A percentile compares a stretch with the other conserved stretches of the same genome.
Conservation (phyloP, 2,113 vertebrate genomes). For the Triplophysa tibetana region DNA sequence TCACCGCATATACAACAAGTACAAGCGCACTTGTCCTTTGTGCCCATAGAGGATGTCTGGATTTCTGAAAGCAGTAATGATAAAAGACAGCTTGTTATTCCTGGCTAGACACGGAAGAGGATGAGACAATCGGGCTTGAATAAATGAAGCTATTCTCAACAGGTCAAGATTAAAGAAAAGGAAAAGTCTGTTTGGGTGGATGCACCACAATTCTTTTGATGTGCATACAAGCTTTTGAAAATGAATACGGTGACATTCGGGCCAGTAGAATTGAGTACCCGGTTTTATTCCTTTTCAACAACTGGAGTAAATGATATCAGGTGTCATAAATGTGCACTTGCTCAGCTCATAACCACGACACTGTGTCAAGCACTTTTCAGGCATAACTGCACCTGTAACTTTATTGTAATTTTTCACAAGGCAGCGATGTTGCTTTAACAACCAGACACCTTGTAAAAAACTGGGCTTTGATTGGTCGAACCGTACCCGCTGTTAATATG, state of each 20-base stretch:
- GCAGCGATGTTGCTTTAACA: slow-evolving; percentile 38
- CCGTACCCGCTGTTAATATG: slow-evolving; percentile 12
- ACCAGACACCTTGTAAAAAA: slow-evolving; percentile 48
- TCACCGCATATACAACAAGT: slow-evolving; percentile 41
- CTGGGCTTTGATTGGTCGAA: slow-evolving; percentile 22
- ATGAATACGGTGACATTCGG: slow-evolving; percentile 56
- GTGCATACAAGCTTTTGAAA: not conserved
- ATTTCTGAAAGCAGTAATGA: slow-evolving; percentile 12
- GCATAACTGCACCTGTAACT: slow-evolving; percentile 37
- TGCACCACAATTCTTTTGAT: not conserved
- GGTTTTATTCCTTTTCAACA: not conserved
- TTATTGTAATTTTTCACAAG: slow-evolving; percentile 31
- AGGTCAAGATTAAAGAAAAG: slow-evolving; percentile 7
- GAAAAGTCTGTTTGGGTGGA: not conserved
- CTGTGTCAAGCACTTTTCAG: not conserved
- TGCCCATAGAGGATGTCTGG: slow-evolving; percentile 35
- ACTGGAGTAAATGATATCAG: not conserved
- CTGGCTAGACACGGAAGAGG: slow-evolving; percentile 6
- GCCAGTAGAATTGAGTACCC: slow-evolving; percentile 50
- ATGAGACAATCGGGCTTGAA: slow-evolving; percentile 19
- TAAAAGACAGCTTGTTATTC: slow-evolving; percentile 6
- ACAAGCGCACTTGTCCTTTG: slow-evolving; percentile 21
- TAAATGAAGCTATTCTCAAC: not conserved
- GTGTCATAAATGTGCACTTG: slow-evolving; percentile 4
- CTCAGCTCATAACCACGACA: slow-evolving; percentile 21